phyloP scores from a whole-genome alignment of 2,113 vertebrate genomes.

The Onychorhynchus coronatus region DNA sequence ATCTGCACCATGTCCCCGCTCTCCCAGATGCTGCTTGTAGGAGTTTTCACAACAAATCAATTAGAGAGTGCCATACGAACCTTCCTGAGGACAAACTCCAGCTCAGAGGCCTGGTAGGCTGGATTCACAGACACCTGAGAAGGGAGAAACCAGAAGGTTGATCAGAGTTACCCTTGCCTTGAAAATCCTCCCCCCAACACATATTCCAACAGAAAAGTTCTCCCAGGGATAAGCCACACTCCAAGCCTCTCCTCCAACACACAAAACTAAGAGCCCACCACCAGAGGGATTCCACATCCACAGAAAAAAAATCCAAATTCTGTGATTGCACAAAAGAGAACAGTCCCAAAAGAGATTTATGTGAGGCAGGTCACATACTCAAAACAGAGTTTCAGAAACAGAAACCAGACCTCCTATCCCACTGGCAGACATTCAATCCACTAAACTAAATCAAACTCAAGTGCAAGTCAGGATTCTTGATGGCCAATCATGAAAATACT shows the following conservation, averaged over 20 bases:
- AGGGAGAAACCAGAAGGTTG: background rate
- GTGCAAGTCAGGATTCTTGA: background rate
- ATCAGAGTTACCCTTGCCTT: background rate
- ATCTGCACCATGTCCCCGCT: background rate
- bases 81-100: conserved; percentile 84
- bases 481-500: background rate
- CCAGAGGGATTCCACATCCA: background rate
- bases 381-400: background rate
- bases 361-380: background rate
- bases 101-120: conserved; percentile 85
- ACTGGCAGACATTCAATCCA: background rate
- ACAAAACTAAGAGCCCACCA: background rate
- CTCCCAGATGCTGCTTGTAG: background rate
- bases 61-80: conserved; percentile 46
- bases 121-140: conserved; percentile 90
- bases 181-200: background rate
- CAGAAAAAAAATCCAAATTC: background rate
- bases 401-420: background rate
- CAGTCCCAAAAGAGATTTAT: background rate
- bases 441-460: background rate
- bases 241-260: background rate
- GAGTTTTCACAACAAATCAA: background rate
- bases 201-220: background rate
- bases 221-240: background rate
- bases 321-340: background rate